These are phyloP conservation scores for Zaprionus kolodkinae DNA, from an alignment of 1,140 invertebrate genomes.

Conservation along the genomic window DNA sequence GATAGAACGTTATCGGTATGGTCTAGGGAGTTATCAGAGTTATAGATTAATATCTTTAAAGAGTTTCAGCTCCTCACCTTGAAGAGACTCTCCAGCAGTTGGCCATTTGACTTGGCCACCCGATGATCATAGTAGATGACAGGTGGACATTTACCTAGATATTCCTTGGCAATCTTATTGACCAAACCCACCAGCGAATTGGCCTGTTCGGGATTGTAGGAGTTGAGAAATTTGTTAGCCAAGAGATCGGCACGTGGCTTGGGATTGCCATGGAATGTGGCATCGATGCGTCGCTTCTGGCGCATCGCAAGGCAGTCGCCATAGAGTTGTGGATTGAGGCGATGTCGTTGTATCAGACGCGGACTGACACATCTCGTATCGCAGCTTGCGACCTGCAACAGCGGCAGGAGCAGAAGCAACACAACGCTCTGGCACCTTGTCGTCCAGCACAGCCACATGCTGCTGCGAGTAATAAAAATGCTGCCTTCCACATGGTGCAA, in stretches of 20 bases:
- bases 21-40: conserved; percentile 54
- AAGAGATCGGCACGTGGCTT: conserved; percentile 86
- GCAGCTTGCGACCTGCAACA: not conserved
- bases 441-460: conserved; percentile 21
- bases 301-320: conserved; percentile 24
- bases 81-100: conserved; percentile 86
- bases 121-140: conserved; percentile 87
- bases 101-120: conserved; percentile 85
- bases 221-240: conserved; percentile 84
- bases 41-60: not conserved
- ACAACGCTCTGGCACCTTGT: conserved; percentile 9
- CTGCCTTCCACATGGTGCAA: conserved; percentile 6
- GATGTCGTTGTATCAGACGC: conserved; percentile 58
- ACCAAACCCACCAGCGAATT: conserved; percentile 86
- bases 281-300: conserved; percentile 65
- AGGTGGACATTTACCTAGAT: conserved; percentile 86
- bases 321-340: conserved; percentile 59
- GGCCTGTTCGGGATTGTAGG: conserved; percentile 82
- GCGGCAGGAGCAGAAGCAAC: not conserved
- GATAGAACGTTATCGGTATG: conserved; percentile 86
- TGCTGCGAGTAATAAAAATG: not conserved
- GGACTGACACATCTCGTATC: conserved; percentile 52
- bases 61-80: conserved; percentile 58
- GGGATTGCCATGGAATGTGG: conserved; percentile 85
- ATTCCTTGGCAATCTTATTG: conserved; percentile 86